Base-by-base conservation (phyloP, 2,797 vertebrate genomes). In the Gastrophryne carolinensis region DNA sequence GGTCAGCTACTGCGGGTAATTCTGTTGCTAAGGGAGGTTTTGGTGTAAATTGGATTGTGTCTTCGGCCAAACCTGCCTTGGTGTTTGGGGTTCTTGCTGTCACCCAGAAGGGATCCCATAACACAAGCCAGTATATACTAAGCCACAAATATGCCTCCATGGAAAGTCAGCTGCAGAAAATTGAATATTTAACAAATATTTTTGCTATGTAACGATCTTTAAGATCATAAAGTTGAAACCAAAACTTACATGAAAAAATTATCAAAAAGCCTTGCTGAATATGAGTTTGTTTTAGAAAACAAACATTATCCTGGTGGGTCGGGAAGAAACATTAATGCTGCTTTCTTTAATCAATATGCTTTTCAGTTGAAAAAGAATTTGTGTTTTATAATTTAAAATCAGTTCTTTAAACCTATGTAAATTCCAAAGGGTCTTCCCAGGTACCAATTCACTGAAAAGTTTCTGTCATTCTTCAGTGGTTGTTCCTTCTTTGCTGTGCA, bases 61-160 rank as follows among this genome's bases (percentile, higher is more conserved):
- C 83, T 73, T 91, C 90, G 0, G 85, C 85, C 83, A 73, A 2
- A 90, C 85, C 12, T 83, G 82, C 54, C 81, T 90, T 86, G 56
- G 83, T 84, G 70, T 78, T 86, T 56, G 85, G 87, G 15, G 83
- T 65, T 13, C 81, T 69, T 54, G 82, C 82, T 54, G 79, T 84
- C 23, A 87, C 84, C 54, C 79, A 72, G 41, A 82, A 83, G 27
- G 86, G 84, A 65, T 91, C 89, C 82, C 89, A 84, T 69, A 90
- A 86, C 32, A 90, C 88, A 83, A 92, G 73, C 79, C 89, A 91
- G 82, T 93, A 90, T 64, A 94, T 79, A 19, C 92, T 60, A 44
- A 90, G 83, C 13, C 15, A 47, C 21, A 71, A 6, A 30, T 49
- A 15, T 17, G 26, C 12, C 67, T 72, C 52, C 75, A 78, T 78